These are phyloP conservation scores for Molanna angustata DNA, from an alignment of 2,888 invertebrate genomes.

Conservation along the genomic window DNA sequence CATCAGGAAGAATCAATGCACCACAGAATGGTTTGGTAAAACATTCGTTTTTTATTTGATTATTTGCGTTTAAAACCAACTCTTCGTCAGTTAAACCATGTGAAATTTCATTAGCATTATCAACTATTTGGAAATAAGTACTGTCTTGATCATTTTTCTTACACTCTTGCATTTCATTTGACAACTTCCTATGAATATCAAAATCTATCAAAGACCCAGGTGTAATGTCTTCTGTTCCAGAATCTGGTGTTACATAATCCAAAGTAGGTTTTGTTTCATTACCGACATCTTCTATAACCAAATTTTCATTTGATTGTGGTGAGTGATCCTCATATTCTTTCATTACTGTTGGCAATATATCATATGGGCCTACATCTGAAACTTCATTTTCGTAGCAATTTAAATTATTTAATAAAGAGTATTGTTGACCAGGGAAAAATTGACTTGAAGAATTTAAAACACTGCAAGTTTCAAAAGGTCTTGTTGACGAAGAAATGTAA, in stretches of 20 bases:
- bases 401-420: constrained; percentile 30
- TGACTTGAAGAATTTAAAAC: constrained; percentile 59
- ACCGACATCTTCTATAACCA: constrained; percentile 18
- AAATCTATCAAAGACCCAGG: constrained; percentile 43
- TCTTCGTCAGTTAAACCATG: constrained; percentile 17
- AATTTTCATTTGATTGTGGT: constrained; percentile 4
- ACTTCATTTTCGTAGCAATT: constrained; percentile 36
- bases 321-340: constrained; percentile 17
- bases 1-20: constrained; percentile 43
- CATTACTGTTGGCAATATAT: constrained; percentile 27
- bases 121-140: constrained; percentile 1
- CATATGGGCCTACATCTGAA: constrained; percentile 16
- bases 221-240: constrained; percentile 61
- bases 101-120: constrained; percentile 3
- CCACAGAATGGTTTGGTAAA: constrained; percentile 24
- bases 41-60: constrained; percentile 3
- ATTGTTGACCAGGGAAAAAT: constrained; percentile 66
- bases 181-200: constrained; percentile 31
- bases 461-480: constrained; percentile 66
- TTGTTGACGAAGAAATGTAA: constrained; percentile 69
- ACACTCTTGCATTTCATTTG: constrained; percentile 4
- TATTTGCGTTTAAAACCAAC: constrained; percentile 6
- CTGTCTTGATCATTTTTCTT: constrained; percentile 1
- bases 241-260: constrained; percentile 59
- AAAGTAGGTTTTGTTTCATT: constrained; percentile 40